Conservation (phyloP, 2,113 vertebrate genomes). For the Campylorhamphus procurvoides region DNA sequence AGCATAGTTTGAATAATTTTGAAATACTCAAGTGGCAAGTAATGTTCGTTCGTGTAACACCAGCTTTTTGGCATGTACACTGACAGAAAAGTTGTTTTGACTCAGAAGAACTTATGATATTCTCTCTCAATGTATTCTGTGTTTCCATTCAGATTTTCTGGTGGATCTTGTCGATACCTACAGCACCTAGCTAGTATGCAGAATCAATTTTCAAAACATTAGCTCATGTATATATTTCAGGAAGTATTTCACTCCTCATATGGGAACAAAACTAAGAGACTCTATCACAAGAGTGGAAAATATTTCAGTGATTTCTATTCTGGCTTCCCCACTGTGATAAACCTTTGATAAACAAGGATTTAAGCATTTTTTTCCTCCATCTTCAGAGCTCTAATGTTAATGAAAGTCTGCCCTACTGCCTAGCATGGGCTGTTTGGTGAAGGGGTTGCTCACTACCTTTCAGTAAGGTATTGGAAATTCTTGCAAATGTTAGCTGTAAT, state of each 20-base stretch:
- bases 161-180: not conserved
- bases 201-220: not conserved
- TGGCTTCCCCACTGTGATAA: not conserved
- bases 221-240: not conserved
- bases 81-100: not conserved
- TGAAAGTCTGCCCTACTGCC: not conserved
- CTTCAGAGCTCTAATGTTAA: not conserved
- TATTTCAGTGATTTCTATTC: not conserved
- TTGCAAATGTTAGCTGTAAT: not conserved
- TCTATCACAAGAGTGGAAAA: not conserved
- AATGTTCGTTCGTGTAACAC: not conserved
- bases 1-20: not conserved
- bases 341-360: not conserved
- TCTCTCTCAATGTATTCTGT: not conserved
- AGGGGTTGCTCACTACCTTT: not conserved
- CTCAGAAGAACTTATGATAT: not conserved
- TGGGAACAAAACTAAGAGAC: not conserved
- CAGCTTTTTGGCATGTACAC: not conserved
- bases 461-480: not conserved
- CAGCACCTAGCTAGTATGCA: not conserved
- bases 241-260: not conserved
- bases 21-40: not conserved
- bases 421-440: not conserved
- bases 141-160: not conserved
- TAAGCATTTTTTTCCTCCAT: accelerated